Percentiles rank a stretch among this genome's conserved stretches.
phyloP scores from a whole-genome alignment of 2,797 vertebrate species.

The Chelon labrosus region DNA sequence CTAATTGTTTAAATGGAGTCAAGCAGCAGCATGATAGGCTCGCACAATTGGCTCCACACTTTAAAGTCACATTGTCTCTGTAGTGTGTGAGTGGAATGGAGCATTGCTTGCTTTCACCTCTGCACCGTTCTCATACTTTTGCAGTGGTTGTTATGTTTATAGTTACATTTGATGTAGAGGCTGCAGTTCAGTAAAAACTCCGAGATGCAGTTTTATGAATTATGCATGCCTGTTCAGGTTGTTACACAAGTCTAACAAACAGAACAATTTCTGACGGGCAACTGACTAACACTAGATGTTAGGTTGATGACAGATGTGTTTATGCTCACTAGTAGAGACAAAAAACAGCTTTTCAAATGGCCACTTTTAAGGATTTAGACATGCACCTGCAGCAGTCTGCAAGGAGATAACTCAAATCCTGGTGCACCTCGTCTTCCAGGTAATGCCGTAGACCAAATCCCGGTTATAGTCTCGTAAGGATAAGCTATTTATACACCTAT shows the following conservation, averaged over 20 bases:
- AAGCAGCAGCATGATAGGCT: constrained; percentile 6
- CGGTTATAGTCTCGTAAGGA: constrained; percentile 60
- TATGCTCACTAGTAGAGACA: constrained; percentile 28
- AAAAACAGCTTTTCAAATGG: constrained; percentile 43
- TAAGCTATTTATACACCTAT: constrained; percentile 71
- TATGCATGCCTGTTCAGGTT: constrained; percentile 43
- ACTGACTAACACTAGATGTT: constrained; percentile 21
- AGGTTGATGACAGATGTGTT: constrained; percentile 42
- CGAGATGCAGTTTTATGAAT: constrained; percentile 38
- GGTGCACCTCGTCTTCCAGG: constrained; percentile 51
- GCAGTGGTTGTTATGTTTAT: not conserved
- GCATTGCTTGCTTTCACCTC: constrained; percentile 2
- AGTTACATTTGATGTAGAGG: constrained; percentile 17
- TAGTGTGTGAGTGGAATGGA: constrained; percentile 3
- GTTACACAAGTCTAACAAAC: constrained; percentile 26
- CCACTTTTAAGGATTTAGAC: constrained; percentile 57
- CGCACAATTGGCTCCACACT: constrained; percentile 19
- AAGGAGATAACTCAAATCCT: constrained; percentile 53
- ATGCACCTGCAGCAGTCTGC: constrained; percentile 43
- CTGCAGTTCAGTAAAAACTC: constrained; percentile 29
- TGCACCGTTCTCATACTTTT: constrained; percentile 19
- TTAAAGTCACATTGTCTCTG: constrained; percentile 34
- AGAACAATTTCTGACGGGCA: constrained; percentile 33
- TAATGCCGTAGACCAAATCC: constrained; percentile 68
- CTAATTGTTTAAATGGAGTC: constrained; percentile 54